Evolutionary conservation across 2,888 invertebrate species (phyloP), one percentile per base, ranked within the genome.

Genomic region (Trissolcus japonicus): DNA sequence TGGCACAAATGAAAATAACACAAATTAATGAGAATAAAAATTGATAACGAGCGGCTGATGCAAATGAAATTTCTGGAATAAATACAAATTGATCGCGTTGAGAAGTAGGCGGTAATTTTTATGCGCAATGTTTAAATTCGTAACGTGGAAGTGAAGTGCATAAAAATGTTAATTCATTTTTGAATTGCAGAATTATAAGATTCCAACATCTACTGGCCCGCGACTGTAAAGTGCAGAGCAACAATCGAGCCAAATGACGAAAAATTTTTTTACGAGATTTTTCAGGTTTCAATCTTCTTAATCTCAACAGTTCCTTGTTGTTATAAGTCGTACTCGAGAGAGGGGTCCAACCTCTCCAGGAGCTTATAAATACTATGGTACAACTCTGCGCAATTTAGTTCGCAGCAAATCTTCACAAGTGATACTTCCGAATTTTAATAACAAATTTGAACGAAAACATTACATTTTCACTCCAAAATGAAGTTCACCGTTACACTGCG

Each of bases 351-450:
- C 35, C 11, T 56, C 71, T 62, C 43, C 29, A 71, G 29, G 43
- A 71, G 76, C 76, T 76, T 76, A 76, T 76, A 71, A 76, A 76
- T 71, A 57, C 71, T 71, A 66, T 66, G 76, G 16, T 62, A 40
- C 66, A 56, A 61, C 56, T 68, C 46, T 66, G 71, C 65, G 71
- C 61, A 76, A 76, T 76, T 69, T 69, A 76, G 76, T 76, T 56
- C 29, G 17, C 50, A 54, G 29, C 40, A 41, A 69, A 62, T 48
- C 41, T 61, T 56, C 69, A 50, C 46, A 25, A 41, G 60, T 48
- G 43, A 14, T 57, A 48, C 53, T 46, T 35, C 35, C 53, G n/a
- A 68, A 43, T 46, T 7, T 17, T 35, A 7, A 56, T 17, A 13
- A 4, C 40, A 9, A n/a, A 19, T 19, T 19, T 2, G 2, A 19